Evolutionary conservation across 2,888 invertebrate species (phyloP).

Genomic region (Petrolisthes cinctipes): DNA sequence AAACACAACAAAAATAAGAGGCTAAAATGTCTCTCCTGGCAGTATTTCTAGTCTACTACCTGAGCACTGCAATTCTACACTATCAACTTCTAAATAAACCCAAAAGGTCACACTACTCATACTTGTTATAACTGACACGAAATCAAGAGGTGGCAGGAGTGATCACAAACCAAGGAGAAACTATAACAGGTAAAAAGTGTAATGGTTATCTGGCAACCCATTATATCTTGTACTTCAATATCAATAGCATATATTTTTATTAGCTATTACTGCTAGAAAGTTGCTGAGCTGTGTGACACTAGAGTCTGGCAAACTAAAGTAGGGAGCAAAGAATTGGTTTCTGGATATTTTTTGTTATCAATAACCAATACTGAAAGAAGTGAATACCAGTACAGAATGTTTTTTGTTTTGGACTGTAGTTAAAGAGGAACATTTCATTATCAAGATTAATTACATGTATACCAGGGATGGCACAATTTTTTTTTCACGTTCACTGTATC

Average conservation of each 20-base stretch:
- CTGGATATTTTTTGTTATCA: no score
- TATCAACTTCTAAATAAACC: constrained; percentile 39
- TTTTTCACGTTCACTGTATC: no score
- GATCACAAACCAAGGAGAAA: constrained; percentile 18
- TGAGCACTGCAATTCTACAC: constrained; percentile 54
- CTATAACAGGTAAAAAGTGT: constrained; percentile 12
- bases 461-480: no score
- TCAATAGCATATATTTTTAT: constrained; percentile 1
- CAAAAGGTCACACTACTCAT: constrained; percentile 5
- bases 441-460: no score
- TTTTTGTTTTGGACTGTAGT: no score
- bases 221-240: constrained; percentile 42
- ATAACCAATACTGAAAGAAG: no score
- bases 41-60: constrained; percentile 53
- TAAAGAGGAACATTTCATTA: no score
- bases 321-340: not conserved
- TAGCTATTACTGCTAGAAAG: constrained; percentile 13
- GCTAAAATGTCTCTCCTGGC: constrained; percentile 27
- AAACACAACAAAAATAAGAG: constrained; percentile 3
- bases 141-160: constrained; percentile 7
- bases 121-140: constrained; percentile 27
- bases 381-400: no score
- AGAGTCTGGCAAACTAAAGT: not conserved
- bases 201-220: constrained; percentile 26
- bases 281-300: not conserved